Conservation (phyloP, 1,140 invertebrate genomes). For the Drosophila aff. region DNA sequence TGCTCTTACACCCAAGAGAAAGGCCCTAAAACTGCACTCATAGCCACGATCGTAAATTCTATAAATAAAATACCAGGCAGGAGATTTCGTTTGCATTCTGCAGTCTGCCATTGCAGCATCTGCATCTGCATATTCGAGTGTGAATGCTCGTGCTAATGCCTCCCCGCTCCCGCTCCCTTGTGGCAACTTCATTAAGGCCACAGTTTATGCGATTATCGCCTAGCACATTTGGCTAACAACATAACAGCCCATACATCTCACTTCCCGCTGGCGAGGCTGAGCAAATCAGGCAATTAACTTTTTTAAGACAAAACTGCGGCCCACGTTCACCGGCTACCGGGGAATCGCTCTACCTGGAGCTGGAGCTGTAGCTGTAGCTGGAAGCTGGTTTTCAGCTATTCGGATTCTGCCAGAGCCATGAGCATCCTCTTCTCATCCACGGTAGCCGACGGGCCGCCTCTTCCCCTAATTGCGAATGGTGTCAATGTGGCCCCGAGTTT, state of each 20-base stretch:
- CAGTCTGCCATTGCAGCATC: neutral
- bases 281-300: slow-evolving; percentile 80
- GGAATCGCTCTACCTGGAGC: neutral
- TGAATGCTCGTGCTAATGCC: slow-evolving; percentile 7
- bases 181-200: slow-evolving; percentile 47
- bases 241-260: slow-evolving; percentile 38
- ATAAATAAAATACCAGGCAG: slow-evolving; percentile 33
- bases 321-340: slow-evolving; percentile 45
- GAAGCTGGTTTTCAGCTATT: slow-evolving; percentile 71
- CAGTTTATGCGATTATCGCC: slow-evolving; percentile 59
- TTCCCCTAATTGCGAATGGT: slow-evolving; percentile 80
- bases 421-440: slow-evolving; percentile 43
- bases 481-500: slow-evolving; percentile 56
- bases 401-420: slow-evolving; percentile 44
- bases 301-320: slow-evolving; percentile 48
- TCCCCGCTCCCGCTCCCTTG: neutral
- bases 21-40: slow-evolving; percentile 48
- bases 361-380: too few species aligned
- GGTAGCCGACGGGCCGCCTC: slow-evolving; percentile 72
- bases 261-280: slow-evolving; percentile 37
- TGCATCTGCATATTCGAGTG: slow-evolving; percentile 6
- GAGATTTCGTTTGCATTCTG: slow-evolving; percentile 8
- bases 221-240: slow-evolving; percentile 74
- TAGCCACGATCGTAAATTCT: slow-evolving; percentile 26
- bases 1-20: slow-evolving; percentile 18